These are phyloP conservation scores for Acanthopleura granulata DNA, from an alignment of 2,888 invertebrate species.

Conservation along the genomic window DNA sequence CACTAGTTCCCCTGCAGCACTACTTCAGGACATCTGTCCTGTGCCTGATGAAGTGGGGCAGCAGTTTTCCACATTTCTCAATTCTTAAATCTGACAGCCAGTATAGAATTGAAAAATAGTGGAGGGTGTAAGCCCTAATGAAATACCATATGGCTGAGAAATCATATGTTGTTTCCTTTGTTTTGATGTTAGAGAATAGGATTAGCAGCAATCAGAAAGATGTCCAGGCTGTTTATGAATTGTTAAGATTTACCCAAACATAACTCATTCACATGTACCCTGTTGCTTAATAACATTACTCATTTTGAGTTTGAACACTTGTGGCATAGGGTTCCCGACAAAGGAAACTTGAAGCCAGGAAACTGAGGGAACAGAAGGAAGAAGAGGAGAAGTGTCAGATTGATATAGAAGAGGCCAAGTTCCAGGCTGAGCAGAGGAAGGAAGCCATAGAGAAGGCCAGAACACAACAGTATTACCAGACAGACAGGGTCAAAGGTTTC, in stretches of 20 bases:
- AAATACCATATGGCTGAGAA: too few relatives aligned
- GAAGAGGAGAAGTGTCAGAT: constrained; percentile 64
- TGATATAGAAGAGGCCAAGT: constrained; percentile 68
- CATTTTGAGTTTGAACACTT: background rate
- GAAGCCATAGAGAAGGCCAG: constrained; percentile 70
- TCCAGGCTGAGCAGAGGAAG: constrained; percentile 64
- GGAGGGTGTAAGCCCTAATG: too few relatives aligned
- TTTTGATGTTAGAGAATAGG: too few relatives aligned
- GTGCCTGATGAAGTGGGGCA: too few relatives aligned
- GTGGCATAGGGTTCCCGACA: constrained; percentile 65
- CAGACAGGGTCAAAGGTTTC: constrained; percentile 68
- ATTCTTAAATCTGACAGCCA: too few relatives aligned
- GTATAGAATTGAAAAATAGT: too few relatives aligned
- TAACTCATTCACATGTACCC: background rate
- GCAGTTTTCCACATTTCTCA: too few relatives aligned
- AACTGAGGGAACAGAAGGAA: constrained; percentile 64
- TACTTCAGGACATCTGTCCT: too few relatives aligned
- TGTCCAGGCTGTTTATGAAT: background rate
- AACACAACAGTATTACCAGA: constrained; percentile 69
- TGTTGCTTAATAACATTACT: background rate
- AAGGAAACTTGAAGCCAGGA: constrained; percentile 66
- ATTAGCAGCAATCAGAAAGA: too few relatives aligned
- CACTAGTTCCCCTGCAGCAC: too few relatives aligned
- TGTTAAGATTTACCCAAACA: background rate
- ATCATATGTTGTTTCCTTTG: too few relatives aligned